These are phyloP conservation scores for Glaucidium brasilianum DNA, from an alignment of 2,113 vertebrate genomes.

Conservation along the genomic window DNA sequence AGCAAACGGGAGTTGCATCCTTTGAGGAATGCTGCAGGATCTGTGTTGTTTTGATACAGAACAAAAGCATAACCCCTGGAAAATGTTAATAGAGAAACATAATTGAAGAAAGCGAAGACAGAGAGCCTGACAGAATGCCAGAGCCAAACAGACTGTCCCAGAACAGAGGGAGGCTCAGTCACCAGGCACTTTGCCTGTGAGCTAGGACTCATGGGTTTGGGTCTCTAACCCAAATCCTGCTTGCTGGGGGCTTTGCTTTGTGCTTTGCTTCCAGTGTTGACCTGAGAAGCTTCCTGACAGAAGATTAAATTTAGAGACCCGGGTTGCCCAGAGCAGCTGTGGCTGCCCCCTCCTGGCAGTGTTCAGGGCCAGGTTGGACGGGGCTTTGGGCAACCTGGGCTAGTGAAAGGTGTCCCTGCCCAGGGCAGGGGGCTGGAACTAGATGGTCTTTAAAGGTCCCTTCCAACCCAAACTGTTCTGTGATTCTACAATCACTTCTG, in stretches of 20 bases:
- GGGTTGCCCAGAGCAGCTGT: neutral
- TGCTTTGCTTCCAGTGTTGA: neutral
- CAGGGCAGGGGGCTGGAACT: neutral
- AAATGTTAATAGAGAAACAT: conserved; percentile 8
- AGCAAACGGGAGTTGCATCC: neutral
- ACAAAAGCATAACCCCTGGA: conserved; percentile 6
- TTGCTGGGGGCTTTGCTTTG: neutral
- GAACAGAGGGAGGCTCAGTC: neutral
- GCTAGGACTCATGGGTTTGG: neutral
- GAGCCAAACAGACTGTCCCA: neutral
- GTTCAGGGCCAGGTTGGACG: neutral
- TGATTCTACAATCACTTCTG: neutral
- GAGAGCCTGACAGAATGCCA: neutral
- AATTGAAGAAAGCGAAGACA: conserved; percentile 16
- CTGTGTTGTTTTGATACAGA: conserved; percentile 7
- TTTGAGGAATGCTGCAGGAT: conserved; percentile 12
- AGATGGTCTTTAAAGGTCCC: neutral
- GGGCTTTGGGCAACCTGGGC: neutral
- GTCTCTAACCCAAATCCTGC: neutral
- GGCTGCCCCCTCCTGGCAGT: neutral
- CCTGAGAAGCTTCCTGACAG: neutral
- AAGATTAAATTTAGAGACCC: neutral
- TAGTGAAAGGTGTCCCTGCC: neutral
- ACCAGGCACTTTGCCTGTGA: neutral
- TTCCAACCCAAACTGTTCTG: neutral